phyloP scores from a whole-genome alignment of 2,888 invertebrate genomes.

The Eristalinus sepulchralis region DNA sequence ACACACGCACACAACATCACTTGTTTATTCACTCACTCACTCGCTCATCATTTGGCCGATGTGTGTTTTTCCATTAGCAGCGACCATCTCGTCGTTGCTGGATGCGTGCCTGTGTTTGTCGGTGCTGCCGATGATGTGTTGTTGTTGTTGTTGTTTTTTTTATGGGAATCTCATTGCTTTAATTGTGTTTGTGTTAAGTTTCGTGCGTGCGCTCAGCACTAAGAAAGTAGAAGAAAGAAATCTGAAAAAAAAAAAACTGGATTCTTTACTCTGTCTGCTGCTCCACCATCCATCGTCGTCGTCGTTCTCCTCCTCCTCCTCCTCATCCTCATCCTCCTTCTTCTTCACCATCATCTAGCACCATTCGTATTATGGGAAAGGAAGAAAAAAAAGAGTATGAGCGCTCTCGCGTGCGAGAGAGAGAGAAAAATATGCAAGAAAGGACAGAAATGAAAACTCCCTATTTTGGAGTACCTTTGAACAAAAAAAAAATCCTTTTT shows the following conservation, averaged over 20 bases:
- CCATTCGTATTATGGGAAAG: neutral
- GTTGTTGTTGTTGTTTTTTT: too few relatives aligned
- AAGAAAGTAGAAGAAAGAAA: neutral
- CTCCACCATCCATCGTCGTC: neutral
- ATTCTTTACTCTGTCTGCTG: neutral
- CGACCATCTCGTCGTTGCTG: slow-evolving; percentile 1
- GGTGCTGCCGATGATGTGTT: slow-evolving; percentile 31
- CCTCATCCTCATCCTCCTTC: too few relatives aligned
- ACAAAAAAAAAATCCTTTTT: neutral
- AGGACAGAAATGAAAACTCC: neutral
- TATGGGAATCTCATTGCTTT: slow-evolving; percentile 14
- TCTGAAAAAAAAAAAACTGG: slow-evolving; percentile 7
- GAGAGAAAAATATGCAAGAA: neutral
- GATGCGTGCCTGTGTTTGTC: neutral
- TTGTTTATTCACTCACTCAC: neutral
- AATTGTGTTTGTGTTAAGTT: slow-evolving; percentile 57
- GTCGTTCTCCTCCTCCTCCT: neutral
- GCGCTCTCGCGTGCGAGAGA: too few relatives aligned
- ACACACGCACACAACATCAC: neutral
- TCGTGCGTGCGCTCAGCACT: slow-evolving; percentile 57
- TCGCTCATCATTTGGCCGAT: neutral
- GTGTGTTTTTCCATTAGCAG: slow-evolving; percentile 6
- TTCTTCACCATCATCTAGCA: neutral
- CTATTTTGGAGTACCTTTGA: neutral
- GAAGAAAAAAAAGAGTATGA: too few relatives aligned